Evolutionary conservation across 2,113 vertebrate species (phyloP).

Genomic region (Mystacornis crossleyi): DNA sequence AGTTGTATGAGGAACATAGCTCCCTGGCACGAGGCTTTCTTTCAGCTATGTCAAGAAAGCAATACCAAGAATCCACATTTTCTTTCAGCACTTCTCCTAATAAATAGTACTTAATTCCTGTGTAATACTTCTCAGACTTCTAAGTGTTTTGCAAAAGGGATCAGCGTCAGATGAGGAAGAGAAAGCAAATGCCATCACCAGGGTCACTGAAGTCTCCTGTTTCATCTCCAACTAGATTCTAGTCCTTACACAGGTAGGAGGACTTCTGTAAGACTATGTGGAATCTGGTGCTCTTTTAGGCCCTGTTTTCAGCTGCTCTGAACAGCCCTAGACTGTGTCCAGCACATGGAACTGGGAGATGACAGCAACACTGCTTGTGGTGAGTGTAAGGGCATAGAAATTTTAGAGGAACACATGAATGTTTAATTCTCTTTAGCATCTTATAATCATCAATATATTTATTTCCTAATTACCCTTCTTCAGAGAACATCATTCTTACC

Average conservation of each 20-base stretch:
- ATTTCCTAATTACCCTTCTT: neutral
- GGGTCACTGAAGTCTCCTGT: neutral
- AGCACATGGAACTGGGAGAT: neutral
- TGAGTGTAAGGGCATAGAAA: neutral
- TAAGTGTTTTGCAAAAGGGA: neutral
- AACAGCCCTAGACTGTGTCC: neutral
- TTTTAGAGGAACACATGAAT: neutral
- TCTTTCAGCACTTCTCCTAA: neutral
- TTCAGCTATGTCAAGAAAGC: neutral
- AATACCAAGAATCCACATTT: neutral
- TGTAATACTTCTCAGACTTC: neutral
- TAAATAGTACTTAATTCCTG: neutral
- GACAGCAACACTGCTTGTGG: accelerated
- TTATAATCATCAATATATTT: neutral
- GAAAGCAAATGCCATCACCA: neutral
- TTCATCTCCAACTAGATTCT: neutral
- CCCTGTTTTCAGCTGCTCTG: neutral
- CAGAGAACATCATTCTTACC: neutral
- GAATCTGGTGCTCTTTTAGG: neutral
- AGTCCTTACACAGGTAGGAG: neutral
- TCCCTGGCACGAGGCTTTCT: neutral
- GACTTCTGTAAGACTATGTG: neutral
- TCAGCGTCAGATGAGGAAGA: neutral
- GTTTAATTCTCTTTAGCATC: neutral
- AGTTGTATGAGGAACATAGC: neutral